Evolutionary conservation across 2,888 invertebrate species (phyloP).

Genomic region (Drosophila anceps): DNA sequence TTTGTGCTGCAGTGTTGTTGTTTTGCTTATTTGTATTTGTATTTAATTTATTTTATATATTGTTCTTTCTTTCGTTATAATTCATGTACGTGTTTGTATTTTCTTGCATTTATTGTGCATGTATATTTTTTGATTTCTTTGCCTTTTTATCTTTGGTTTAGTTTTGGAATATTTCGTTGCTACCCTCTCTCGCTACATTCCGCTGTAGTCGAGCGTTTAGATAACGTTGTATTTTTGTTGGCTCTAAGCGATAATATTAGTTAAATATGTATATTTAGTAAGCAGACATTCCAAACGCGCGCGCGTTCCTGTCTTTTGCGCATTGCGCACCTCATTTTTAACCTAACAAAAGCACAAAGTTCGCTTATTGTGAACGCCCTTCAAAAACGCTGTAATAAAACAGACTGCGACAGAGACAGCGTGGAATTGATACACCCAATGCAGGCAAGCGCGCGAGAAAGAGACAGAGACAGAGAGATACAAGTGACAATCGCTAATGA

Average conservation of each 20-base stretch:
- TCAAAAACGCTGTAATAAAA: slow-evolving; percentile 52
- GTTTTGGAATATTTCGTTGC: slow-evolving; percentile 57
- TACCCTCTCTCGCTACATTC: slow-evolving; percentile 46
- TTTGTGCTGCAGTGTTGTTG: slow-evolving; percentile 8
- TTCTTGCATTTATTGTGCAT: slow-evolving; percentile 23
- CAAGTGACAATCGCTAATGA: slow-evolving; percentile 53
- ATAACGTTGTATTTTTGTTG: slow-evolving; percentile 38
- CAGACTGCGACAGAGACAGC: slow-evolving; percentile 6
- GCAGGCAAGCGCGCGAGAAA: background rate
- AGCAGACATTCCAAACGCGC: slow-evolving; percentile 27
- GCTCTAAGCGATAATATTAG: slow-evolving; percentile 41
- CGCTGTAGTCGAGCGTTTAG: slow-evolving; percentile 24
- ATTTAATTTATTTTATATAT: too few relatives aligned
- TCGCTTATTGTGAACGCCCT: slow-evolving; percentile 52
- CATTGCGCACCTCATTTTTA: slow-evolving; percentile 33
- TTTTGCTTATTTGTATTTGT: slow-evolving; percentile 28
- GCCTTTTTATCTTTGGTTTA: slow-evolving; percentile 76
- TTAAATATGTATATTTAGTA: slow-evolving; percentile 13
- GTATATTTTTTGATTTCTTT: slow-evolving; percentile 68
- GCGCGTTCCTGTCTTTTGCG: slow-evolving; percentile 31
- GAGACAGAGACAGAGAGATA: slow-evolving; percentile 5
- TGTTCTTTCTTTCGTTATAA: slow-evolving; percentile 54
- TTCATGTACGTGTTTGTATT: slow-evolving; percentile 40
- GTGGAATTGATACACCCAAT: slow-evolving; percentile 8
- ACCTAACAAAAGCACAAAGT: slow-evolving; percentile 15